These are phyloP conservation scores for Blennius ocellaris DNA, from an alignment of 2,113 vertebrate genomes.

Conservation along the genomic window DNA sequence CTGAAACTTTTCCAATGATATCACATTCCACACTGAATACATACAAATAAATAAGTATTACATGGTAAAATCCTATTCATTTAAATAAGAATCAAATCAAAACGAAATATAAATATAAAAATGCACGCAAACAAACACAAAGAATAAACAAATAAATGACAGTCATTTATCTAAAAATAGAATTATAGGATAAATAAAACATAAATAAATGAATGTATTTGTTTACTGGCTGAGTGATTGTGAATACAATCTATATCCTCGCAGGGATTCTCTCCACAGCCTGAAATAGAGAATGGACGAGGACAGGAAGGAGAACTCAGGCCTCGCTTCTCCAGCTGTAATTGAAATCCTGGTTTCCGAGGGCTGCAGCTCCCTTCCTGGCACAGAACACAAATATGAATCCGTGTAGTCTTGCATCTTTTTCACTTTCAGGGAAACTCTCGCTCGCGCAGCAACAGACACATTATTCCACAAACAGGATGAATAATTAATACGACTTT, in stretches of 20 bases:
- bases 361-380: background rate
- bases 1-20: too few relatives aligned
- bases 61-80: too few relatives aligned
- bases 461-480: slow-evolving; percentile 44
- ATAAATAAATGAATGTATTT: too few relatives aligned
- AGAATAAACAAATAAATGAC: too few relatives aligned
- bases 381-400: slow-evolving; percentile 3
- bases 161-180: too few relatives aligned
- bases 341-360: background rate
- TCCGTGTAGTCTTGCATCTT: background rate
- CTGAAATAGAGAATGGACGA: background rate
- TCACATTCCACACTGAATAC: too few relatives aligned
- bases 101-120: too few relatives aligned
- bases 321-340: background rate
- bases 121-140: too few relatives aligned
- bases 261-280: background rate
- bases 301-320: background rate
- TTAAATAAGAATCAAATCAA: too few relatives aligned
- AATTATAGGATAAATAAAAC: too few relatives aligned
- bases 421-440: background rate
- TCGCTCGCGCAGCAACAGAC: background rate
- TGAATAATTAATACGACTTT: slow-evolving; percentile 61
- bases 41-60: too few relatives aligned
- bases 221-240: too few relatives aligned
- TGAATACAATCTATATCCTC: background rate